Conservation (phyloP, 2,113 vertebrate genomes). For the Copsychus sechellarum region DNA sequence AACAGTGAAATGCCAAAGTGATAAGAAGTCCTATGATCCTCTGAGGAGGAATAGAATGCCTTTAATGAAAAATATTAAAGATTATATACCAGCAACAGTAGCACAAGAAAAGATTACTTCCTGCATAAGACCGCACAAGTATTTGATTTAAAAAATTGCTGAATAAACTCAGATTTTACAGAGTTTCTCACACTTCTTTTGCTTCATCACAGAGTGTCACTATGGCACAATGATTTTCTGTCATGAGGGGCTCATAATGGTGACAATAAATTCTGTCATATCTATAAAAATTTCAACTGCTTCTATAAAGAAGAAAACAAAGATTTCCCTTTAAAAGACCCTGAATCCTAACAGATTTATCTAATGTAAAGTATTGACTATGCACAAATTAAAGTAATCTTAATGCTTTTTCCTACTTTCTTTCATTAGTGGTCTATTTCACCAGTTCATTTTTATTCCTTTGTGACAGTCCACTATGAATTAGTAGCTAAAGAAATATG, state of each 20-base stretch:
- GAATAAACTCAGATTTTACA: background rate
- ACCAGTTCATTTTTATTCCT: background rate
- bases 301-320: background rate
- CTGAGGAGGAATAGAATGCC: background rate
- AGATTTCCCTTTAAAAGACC: background rate
- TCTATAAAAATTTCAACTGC: background rate
- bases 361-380: background rate
- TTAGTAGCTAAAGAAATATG: background rate
- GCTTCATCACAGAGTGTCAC: background rate
- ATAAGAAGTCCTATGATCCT: background rate
- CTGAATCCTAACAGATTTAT: background rate
- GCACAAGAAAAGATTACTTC: background rate
- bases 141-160: background rate
- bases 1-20: background rate
- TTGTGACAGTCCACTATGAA: background rate
- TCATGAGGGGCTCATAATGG: background rate
- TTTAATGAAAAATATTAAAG: background rate
- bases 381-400: background rate
- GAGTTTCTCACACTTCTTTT: background rate
- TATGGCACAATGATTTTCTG: background rate
- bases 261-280: background rate
- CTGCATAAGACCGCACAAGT: fast-evolving
- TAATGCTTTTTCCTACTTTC: background rate
- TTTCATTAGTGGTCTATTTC: background rate
- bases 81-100: background rate